A percentile compares a stretch with the other conserved stretches of the same genome.
These are phyloP conservation scores for Ursus arctos DNA, from an alignment of 2,113 vertebrate species.

Conservation along the genomic window DNA sequence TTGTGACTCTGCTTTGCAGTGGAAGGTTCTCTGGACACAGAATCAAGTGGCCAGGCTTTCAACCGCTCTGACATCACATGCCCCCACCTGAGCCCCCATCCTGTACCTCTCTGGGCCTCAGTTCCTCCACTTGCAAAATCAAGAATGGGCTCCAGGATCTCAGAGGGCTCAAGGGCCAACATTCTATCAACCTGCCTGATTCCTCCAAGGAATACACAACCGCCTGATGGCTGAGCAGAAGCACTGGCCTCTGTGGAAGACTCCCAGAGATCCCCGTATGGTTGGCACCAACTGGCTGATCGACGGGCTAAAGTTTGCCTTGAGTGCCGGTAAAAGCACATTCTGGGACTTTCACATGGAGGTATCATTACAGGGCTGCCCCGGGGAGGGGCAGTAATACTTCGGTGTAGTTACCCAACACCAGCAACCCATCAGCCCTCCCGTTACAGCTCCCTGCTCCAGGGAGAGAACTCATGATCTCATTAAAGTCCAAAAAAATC, in stretches of 20 bases:
- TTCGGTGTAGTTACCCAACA: not conserved
- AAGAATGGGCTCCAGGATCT: not conserved
- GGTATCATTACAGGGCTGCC: not conserved
- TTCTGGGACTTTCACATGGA: not conserved
- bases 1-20: not conserved
- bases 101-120: not conserved
- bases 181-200: not conserved
- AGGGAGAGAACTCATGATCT: not conserved
- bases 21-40: not conserved
- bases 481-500: not conserved
- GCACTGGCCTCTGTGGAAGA: accelerated
- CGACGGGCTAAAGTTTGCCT: not conserved
- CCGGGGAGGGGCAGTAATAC: not conserved
- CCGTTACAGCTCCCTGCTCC: not conserved
- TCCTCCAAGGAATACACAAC: not conserved
- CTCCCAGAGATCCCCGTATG: not conserved
- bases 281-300: not conserved
- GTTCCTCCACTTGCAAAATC: not conserved
- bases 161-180: not conserved
- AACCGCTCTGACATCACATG: not conserved
- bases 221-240: not conserved
- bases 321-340: not conserved
- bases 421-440: not conserved
- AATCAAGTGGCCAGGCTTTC: not conserved
- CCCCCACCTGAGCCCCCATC: accelerated